These are phyloP conservation scores for Cyanocitta stelleri DNA, from an alignment of 2,113 vertebrate species.

Conservation along the genomic window DNA sequence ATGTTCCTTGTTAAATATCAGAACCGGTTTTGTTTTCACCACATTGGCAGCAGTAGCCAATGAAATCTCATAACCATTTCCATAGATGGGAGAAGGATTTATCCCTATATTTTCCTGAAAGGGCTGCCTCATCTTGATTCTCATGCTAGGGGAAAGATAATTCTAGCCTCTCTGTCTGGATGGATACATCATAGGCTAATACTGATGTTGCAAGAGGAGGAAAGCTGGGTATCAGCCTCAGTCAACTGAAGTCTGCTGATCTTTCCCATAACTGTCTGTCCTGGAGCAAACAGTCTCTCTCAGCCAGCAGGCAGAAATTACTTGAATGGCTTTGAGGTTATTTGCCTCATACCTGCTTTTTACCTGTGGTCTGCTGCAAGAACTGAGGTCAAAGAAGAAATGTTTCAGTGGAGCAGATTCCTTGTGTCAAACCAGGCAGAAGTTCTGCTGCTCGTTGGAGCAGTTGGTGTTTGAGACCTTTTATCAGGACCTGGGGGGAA, in stretches of 20 bases:
- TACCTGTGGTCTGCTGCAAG: neutral
- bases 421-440: neutral
- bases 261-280: neutral
- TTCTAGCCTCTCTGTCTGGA: neutral
- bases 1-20: neutral
- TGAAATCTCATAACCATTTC: neutral
- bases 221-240: fast-evolving
- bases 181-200: neutral
- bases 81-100: neutral
- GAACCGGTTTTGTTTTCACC: neutral
- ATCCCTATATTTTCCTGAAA: neutral
- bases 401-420: neutral
- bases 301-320: neutral
- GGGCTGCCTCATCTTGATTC: neutral
- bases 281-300: neutral
- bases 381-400: neutral
- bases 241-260: neutral
- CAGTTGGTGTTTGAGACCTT: neutral
- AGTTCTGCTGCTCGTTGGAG: neutral
- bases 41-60: neutral
- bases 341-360: neutral
- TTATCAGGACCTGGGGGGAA: neutral
- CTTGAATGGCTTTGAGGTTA: neutral
- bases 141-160: neutral
- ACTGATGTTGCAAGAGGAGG: neutral